Percentiles rank a stretch among this genome's conserved stretches.
Evolutionary conservation across 2,797 vertebrate species (phyloP).

Genomic region (Lindbergichthys nudifrons): DNA sequence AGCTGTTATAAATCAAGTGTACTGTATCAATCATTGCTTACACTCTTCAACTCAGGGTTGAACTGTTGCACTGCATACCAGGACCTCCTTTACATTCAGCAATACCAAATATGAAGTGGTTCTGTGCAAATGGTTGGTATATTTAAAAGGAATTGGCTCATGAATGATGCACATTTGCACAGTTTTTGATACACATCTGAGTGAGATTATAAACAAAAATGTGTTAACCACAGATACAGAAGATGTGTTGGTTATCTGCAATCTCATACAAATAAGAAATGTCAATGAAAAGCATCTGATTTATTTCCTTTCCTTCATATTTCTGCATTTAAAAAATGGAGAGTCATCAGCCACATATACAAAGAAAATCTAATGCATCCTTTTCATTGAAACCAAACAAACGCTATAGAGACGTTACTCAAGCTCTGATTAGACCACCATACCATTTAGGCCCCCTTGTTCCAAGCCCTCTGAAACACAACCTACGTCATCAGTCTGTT

Average conservation of each 20-base stretch:
- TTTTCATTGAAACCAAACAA: background rate
- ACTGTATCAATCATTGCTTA: slow-evolving; percentile 5
- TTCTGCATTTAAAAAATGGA: slow-evolving; percentile 13
- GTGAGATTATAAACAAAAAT: slow-evolving; percentile 24
- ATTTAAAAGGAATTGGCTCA: slow-evolving; percentile 12
- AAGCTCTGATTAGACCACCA: background rate
- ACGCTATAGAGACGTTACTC: background rate
- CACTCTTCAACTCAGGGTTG: background rate
- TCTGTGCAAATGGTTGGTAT: background rate
- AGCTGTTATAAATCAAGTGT: background rate
- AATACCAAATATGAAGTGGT: background rate
- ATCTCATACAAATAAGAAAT: background rate
- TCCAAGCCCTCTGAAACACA: background rate
- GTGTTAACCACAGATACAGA: slow-evolving; percentile 17
- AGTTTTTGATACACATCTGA: slow-evolving; percentile 20
- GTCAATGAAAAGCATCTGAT: background rate
- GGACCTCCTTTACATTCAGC: background rate
- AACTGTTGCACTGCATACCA: slow-evolving; percentile 2
- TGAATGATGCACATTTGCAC: slow-evolving; percentile 15
- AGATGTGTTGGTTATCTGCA: slow-evolving; percentile 3
- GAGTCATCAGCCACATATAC: background rate
- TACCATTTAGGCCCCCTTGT: background rate
- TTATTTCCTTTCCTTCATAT: background rate
- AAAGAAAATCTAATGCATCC: background rate
- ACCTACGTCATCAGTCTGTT: background rate